Percentiles rank a stretch among this genome's conserved stretches.
These are phyloP conservation scores for Zootermopsis nevadensis DNA, from an alignment of 2,888 invertebrate species.

Conservation along the genomic window DNA sequence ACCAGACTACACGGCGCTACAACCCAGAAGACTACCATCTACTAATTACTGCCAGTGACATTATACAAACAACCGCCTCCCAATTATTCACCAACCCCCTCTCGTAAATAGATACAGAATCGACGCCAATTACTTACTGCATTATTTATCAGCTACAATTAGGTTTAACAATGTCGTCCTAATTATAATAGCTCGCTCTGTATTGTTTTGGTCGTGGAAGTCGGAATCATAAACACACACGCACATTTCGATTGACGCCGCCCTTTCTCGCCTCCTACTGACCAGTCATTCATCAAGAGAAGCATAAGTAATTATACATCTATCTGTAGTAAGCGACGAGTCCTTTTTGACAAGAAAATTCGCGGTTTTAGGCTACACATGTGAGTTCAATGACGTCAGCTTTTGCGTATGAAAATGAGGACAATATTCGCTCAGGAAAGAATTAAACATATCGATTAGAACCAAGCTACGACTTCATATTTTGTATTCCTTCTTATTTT, in stretches of 20 bases:
- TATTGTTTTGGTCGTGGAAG: neutral
- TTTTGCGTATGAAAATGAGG: neutral
- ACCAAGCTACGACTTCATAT: too few relatives aligned
- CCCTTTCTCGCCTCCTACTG: neutral
- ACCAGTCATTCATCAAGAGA: neutral
- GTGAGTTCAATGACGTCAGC: neutral
- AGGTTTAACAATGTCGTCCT: neutral
- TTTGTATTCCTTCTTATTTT: too few relatives aligned
- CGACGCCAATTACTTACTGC: neutral
- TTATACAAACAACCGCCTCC: neutral
- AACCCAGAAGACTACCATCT: too few relatives aligned
- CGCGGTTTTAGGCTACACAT: neutral
- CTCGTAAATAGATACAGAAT: neutral
- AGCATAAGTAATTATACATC: neutral
- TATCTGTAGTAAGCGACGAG: neutral
- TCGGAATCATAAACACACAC: neutral
- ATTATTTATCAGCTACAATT: neutral
- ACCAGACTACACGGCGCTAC: too few relatives aligned
- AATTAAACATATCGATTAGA: too few relatives aligned
- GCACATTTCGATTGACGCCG: neutral
- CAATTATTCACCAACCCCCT: neutral
- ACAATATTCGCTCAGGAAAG: too few relatives aligned
- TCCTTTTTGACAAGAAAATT: constrained; percentile 2
- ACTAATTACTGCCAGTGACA: neutral
- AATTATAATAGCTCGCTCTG: neutral